Conservation (phyloP, 2,888 invertebrate species). For the Listrodromus nycthemerus region DNA sequence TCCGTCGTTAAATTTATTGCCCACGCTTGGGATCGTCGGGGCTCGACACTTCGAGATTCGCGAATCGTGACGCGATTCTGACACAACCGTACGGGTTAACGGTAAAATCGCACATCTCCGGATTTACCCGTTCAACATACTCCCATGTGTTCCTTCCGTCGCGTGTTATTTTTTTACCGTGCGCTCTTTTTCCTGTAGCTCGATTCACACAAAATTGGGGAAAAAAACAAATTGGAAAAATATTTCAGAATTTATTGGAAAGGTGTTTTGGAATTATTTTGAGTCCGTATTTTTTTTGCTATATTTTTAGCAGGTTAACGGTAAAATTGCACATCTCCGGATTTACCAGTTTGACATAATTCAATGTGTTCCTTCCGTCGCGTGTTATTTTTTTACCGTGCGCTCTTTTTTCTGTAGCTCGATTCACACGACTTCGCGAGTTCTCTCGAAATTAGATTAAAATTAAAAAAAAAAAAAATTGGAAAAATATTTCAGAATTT, state of each 20-base stretch:
- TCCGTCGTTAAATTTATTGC: slow-evolving; percentile 46
- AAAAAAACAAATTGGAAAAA: no score
- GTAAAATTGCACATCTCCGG: not conserved
- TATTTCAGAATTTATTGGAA: no score
- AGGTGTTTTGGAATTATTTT: no score
- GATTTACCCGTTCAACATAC: slow-evolving; percentile 14
- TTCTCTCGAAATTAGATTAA: not conserved
- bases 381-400: slow-evolving; percentile 19
- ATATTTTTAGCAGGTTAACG: not conserved
- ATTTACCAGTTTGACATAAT: slow-evolving; percentile 13
- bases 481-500: no score
- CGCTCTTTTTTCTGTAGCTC: slow-evolving; percentile 28
- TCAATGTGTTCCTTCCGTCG: not conserved
- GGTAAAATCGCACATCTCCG: not conserved
- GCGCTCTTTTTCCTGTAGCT: slow-evolving; percentile 31
- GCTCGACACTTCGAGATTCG: slow-evolving; percentile 45
- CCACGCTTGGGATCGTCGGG: slow-evolving; percentile 40
- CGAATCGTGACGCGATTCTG: slow-evolving; percentile 56
- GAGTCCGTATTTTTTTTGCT: no score
- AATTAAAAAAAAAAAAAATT: not conserved
- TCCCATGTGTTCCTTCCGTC: not conserved
- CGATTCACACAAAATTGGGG: no score
- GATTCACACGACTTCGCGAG: slow-evolving; percentile 10
- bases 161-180: slow-evolving; percentile 18
- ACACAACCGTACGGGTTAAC: not conserved